These are phyloP conservation scores for Remorina albescens DNA, from an alignment of 2,797 vertebrate species.

Conservation along the genomic window DNA sequence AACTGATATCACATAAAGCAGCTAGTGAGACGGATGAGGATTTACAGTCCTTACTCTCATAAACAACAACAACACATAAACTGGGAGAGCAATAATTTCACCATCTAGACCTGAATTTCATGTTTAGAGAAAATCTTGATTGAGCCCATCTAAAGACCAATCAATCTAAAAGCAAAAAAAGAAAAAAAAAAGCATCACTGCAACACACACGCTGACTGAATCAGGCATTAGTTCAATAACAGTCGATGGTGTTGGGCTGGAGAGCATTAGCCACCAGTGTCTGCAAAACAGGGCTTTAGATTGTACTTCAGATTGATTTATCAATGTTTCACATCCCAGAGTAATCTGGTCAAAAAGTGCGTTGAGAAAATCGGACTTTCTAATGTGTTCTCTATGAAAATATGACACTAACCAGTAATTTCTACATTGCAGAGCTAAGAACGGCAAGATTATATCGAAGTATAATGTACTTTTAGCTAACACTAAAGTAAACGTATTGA, in stretches of 20 bases:
- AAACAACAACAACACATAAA: not conserved
- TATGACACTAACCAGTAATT: not conserved
- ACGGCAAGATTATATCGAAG: not conserved
- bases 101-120: constrained; percentile 30
- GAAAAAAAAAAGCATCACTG: not conserved
- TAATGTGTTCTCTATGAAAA: not conserved
- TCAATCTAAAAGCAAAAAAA: not conserved
- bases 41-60: constrained; percentile 14
- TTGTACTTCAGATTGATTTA: not conserved
- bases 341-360: not conserved
- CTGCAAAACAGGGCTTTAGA: not conserved
- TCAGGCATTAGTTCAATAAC: constrained; percentile 30
- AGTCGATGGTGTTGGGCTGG: constrained; percentile 1
- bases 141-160: constrained; percentile 21
- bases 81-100: not conserved
- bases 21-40: not conserved
- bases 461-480: too few species aligned
- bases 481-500: not conserved
- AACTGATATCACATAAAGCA: not conserved
- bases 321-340: not conserved
- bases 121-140: constrained; percentile 28
- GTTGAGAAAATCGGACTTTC: not conserved
- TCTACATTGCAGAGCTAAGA: not conserved
- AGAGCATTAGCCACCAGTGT: constrained; percentile 2
- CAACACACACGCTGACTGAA: constrained; percentile 13